Evolutionary conservation across 2,113 vertebrate genomes (phyloP).

Genomic region (Circaetus cinerascens): DNA sequence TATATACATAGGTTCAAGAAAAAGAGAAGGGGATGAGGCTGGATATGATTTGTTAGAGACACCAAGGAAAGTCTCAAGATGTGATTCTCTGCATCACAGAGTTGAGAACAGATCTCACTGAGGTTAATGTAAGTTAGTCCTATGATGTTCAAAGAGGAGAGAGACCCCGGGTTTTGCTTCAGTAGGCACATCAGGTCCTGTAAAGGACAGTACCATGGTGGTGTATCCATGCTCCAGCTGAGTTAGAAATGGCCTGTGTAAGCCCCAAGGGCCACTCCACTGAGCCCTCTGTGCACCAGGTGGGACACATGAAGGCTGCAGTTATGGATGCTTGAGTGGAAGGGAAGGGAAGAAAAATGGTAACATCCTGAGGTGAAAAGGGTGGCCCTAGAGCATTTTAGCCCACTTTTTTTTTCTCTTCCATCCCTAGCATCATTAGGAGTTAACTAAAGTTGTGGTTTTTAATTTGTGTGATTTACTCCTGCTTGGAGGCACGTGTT

Average conservation of each 20-base stretch:
- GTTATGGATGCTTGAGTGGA: background rate
- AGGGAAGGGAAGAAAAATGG: background rate
- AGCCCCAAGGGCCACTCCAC: background rate
- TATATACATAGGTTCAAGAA: background rate
- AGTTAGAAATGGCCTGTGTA: background rate
- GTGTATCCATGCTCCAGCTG: background rate
- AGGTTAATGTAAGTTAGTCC: background rate
- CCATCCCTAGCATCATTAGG: background rate
- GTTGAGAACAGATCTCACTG: background rate
- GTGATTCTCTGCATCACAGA: background rate
- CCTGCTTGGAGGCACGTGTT: background rate
- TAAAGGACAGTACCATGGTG: background rate
- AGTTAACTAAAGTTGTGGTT: background rate
- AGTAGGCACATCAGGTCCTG: background rate
- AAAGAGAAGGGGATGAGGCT: background rate
- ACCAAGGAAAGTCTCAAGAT: background rate
- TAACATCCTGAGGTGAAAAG: background rate
- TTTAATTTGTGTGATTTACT: background rate
- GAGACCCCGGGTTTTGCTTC: background rate
- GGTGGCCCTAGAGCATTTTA: background rate
- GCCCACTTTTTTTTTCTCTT: background rate
- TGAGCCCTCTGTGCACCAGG: accelerated
- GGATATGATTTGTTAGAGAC: background rate
- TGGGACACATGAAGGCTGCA: background rate
- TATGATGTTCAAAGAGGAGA: background rate